These are phyloP conservation scores for Cochlearius cochlearius DNA, from an alignment of 2,113 vertebrate species.

Conservation along the genomic window DNA sequence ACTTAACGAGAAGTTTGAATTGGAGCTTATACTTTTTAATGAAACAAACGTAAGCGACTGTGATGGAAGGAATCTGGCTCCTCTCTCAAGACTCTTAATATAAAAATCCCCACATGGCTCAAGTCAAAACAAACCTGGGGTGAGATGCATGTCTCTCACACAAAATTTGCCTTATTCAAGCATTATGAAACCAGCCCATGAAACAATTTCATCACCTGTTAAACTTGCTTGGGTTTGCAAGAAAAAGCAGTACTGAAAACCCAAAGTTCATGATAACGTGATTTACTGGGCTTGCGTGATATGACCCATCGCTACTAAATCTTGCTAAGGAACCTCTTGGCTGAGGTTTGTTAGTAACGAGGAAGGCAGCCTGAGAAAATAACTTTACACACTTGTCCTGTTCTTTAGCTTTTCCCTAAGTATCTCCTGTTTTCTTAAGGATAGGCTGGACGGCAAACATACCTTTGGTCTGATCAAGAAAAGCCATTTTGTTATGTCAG, in stretches of 20 bases:
- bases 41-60: background rate
- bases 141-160: background rate
- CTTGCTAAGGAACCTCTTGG: background rate
- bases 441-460: background rate
- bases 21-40: background rate
- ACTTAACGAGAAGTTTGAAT: background rate
- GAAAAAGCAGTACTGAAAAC: background rate
- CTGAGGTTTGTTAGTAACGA: background rate
- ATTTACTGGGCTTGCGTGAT: background rate
- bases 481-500: background rate
- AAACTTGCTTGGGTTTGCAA: background rate
- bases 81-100: background rate
- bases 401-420: background rate
- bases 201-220: background rate
- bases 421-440: background rate
- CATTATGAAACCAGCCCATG: background rate
- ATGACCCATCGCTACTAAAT: accelerated
- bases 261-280: background rate
- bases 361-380: background rate
- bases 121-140: background rate
- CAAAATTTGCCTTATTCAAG: background rate
- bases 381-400: background rate
- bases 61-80: background rate
- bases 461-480: background rate
- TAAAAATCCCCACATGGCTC: background rate